Conservation (phyloP, 2,888 invertebrate species). For the Scotopteryx bipunctaria region DNA sequence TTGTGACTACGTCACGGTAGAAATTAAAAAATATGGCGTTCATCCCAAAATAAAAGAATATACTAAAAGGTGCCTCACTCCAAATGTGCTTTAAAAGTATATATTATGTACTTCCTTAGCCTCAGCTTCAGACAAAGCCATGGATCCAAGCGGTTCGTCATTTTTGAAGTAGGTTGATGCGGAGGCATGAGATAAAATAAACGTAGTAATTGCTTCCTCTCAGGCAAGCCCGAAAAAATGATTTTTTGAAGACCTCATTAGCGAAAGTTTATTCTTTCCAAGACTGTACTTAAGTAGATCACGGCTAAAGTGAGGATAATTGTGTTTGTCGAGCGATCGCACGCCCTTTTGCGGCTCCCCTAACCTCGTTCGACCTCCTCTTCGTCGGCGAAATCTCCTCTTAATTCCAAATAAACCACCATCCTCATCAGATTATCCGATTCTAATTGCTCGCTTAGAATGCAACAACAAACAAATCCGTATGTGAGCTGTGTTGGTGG, state of each 20-base stretch:
- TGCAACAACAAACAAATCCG: constrained; percentile 23
- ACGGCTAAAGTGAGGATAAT: constrained; percentile 49
- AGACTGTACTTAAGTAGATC: constrained; percentile 40
- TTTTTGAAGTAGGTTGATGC: too few relatives aligned
- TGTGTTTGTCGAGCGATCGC: constrained; percentile 52
- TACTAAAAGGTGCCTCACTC: too few relatives aligned
- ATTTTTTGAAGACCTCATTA: constrained; percentile 23
- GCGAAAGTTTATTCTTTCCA: constrained; percentile 22
- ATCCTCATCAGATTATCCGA: constrained; percentile 50
- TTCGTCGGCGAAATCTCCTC: constrained; percentile 43
- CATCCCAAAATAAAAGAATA: too few relatives aligned
- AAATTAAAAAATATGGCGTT: too few relatives aligned
- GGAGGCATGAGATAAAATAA: neutral
- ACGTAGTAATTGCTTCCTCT: neutral
- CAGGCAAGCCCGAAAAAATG: neutral
- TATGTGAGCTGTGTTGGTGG: neutral
- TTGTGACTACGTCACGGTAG: too few relatives aligned
- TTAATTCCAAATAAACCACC: constrained; percentile 49
- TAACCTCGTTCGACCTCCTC: constrained; percentile 23
- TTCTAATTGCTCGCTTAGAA: constrained; percentile 35
- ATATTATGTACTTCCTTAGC: too few relatives aligned
- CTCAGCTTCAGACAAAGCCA: too few relatives aligned
- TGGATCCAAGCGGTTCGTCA: too few relatives aligned
- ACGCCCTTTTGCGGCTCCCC: constrained; percentile 28
- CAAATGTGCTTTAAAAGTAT: too few relatives aligned